phyloP scores from a whole-genome alignment of 2,113 vertebrate species.

The Telmatochromis sp. region DNA sequence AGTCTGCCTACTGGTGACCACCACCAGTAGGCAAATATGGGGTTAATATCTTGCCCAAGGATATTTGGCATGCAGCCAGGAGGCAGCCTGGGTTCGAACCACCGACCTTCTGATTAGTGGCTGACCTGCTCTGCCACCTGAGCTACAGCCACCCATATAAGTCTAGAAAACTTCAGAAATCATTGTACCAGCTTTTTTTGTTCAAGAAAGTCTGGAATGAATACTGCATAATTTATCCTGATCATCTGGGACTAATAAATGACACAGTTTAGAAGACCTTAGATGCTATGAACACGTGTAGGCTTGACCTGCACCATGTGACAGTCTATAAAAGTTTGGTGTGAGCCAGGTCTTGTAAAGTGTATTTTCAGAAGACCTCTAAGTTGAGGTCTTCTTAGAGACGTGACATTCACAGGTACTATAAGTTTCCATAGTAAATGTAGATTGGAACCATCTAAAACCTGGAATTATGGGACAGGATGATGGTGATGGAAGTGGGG shows the following conservation, averaged over 20 bases:
- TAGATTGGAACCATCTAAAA: background rate
- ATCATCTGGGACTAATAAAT: slow-evolving; percentile 38
- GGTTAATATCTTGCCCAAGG: too few relatives aligned
- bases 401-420: background rate
- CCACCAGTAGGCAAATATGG: too few relatives aligned
- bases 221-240: background rate
- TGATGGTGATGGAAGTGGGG: background rate
- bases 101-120: too few relatives aligned
- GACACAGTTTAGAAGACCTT: slow-evolving; percentile 40
- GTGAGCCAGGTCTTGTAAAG: background rate
- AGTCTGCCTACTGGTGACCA: too few relatives aligned
- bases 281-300: slow-evolving; percentile 13
- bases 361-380: background rate
- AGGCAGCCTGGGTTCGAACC: fast-evolving
- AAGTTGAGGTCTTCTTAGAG: background rate
- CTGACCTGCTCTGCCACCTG: too few relatives aligned
- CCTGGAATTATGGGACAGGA: background rate
- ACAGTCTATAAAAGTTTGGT: slow-evolving; percentile 23
- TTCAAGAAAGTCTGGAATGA: background rate
- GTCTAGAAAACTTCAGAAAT: background rate
- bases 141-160: too few relatives aligned
- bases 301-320: background rate
- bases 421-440: background rate
- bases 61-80: too few relatives aligned
- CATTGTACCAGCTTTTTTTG: background rate